phyloP scores from a whole-genome alignment of 2,797 vertebrate species.

The Sebastolobus altivelis region DNA sequence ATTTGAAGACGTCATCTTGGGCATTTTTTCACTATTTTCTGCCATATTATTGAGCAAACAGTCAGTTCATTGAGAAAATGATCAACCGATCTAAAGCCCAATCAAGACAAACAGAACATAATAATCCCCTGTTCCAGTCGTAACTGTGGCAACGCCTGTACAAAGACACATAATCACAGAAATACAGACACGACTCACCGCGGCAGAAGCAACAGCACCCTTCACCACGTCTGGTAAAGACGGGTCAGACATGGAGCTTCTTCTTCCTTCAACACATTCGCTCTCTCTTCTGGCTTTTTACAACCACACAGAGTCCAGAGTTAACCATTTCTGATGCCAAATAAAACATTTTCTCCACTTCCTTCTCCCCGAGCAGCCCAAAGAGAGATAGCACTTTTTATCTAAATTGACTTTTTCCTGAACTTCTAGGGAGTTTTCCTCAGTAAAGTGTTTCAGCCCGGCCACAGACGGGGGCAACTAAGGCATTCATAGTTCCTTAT shows the following conservation, averaged over 20 bases:
- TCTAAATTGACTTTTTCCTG: conserved; percentile 84
- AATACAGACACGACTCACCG: conserved; percentile 57
- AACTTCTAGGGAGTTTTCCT: conserved; percentile 58
- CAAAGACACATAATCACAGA: conserved; percentile 28
- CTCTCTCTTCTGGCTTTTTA: conserved; percentile 34
- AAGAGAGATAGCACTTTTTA: conserved; percentile 55
- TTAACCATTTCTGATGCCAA: conserved; percentile 29
- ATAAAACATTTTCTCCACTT: conserved; percentile 65
- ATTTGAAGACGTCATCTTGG: background rate
- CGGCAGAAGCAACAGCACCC: conserved; percentile 17
- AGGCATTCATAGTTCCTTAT: conserved; percentile 47
- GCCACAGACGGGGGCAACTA: background rate
- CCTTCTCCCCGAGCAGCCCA: conserved; percentile 50
- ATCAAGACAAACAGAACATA: background rate
- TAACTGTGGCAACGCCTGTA: background rate
- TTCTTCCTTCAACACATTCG: background rate
- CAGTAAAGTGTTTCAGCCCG: conserved; percentile 14
- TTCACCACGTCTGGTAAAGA: conserved; percentile 61
- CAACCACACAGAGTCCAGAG: conserved; percentile 45
- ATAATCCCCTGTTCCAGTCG: background rate
- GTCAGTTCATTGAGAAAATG: background rate
- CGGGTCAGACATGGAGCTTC: conserved; percentile 41
- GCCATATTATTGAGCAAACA: background rate
- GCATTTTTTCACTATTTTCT: too few relatives aligned
- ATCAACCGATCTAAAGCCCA: background rate